Conservation (phyloP, 1,140 invertebrate species). For the Radopholus similis region DNA sequence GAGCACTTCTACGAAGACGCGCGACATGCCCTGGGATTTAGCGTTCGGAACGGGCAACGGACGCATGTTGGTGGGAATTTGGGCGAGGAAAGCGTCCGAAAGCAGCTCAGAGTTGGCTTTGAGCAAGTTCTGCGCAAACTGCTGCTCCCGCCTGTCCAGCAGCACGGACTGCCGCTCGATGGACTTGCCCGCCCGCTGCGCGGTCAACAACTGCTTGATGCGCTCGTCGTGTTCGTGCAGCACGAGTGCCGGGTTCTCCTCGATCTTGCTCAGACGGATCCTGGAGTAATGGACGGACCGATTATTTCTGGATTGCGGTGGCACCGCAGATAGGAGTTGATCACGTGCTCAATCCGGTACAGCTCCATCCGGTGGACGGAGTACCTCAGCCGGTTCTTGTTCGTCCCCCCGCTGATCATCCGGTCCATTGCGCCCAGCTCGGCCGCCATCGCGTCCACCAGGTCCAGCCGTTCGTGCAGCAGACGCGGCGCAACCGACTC, state of each 20-base stretch:
- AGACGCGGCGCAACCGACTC: conserved; percentile 31
- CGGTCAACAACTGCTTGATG: background rate
- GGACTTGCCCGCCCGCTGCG: background rate
- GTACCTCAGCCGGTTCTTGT: conserved; percentile 22
- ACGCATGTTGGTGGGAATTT: conserved; percentile 17
- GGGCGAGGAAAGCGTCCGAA: conserved; percentile 12
- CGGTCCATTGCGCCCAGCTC: conserved; percentile 40
- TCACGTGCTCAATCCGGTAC: conserved; percentile 18
- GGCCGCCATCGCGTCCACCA: conserved; percentile 26
- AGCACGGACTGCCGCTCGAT: background rate
- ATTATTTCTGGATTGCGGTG: background rate
- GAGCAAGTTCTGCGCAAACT: conserved; percentile 16
- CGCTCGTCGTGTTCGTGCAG: conserved; percentile 23
- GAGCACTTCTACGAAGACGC: conserved; percentile 27
- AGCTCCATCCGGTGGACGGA: conserved; percentile 30
- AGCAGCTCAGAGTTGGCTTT: background rate
- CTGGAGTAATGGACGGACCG: conserved; percentile 2
- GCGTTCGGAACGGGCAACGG: conserved; percentile 5
- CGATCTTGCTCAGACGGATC: conserved; percentile 28
- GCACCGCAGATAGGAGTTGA: conserved; percentile 33
- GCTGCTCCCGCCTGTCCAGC: background rate
- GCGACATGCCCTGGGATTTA: background rate
- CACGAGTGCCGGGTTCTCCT: conserved; percentile 21
- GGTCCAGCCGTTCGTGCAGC: conserved; percentile 29
- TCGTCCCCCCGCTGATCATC: conserved; percentile 23